These are phyloP conservation scores for Kryptolebias marmoratus DNA, from an alignment of 2,113 vertebrate genomes.

Conservation along the genomic window DNA sequence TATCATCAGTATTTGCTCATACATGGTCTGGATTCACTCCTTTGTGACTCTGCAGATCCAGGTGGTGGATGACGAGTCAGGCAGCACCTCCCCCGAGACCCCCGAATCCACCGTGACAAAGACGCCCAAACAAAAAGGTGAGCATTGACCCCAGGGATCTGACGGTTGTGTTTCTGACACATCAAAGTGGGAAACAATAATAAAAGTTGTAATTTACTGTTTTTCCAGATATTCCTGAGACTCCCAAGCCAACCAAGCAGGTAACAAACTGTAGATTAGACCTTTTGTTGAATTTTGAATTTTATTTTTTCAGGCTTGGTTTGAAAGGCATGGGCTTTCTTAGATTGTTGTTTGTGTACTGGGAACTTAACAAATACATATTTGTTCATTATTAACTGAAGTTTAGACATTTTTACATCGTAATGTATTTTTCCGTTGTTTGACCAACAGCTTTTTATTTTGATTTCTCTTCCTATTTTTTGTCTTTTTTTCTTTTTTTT, in stretches of 20 bases:
- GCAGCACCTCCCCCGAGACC: constrained; percentile 68
- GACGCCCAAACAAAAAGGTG: constrained; percentile 65
- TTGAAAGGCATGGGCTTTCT: too few relatives aligned
- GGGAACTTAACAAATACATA: too few relatives aligned
- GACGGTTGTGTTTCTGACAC: background rate
- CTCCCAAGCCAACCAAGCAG: constrained; percentile 69
- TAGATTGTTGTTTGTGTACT: too few relatives aligned
- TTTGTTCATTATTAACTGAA: too few relatives aligned
- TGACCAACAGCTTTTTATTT: background rate
- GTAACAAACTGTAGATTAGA: constrained; percentile 28
- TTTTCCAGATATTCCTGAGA: constrained; percentile 68
- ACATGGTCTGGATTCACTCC: background rate
- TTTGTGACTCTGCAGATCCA: constrained; percentile 57
- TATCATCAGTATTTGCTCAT: background rate
- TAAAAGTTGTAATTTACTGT: constrained; percentile 4
- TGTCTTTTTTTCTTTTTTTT: background rate
- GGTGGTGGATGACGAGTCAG: constrained; percentile 67
- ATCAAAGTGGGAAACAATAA: background rate
- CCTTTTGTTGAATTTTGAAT: background rate
- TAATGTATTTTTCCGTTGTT: background rate
- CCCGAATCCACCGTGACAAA: constrained; percentile 57
- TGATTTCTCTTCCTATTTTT: background rate
- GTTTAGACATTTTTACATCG: too few relatives aligned
- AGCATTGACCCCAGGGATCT: background rate
- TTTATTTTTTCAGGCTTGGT: background rate